Base-by-base conservation (phyloP, 1,140 invertebrate species). In the Eupristina koningsbergeri region DNA sequence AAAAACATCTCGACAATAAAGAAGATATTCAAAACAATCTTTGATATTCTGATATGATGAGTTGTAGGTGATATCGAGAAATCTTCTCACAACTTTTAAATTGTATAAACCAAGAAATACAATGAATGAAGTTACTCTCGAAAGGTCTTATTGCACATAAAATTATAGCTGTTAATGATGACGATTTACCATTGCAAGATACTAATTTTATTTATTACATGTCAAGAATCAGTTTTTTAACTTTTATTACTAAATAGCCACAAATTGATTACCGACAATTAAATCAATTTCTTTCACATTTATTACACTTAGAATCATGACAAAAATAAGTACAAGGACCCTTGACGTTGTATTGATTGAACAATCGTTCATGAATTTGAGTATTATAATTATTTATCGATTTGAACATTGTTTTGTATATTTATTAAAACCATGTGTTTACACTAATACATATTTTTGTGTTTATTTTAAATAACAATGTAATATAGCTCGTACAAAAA, bases 61-160 rank as follows among this genome's bases (percentile, higher is more conserved):
- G 34, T 17, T 36, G 53, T 81, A 47, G 71, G 71, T 75, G 31
- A 58, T 53, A 22, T 0, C n/a, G 26, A 3, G n/a, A 76, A 31
- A 63, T 75, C 75, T 81, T 81, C 80, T 17, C 80, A 81, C 71
- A 73, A 39, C 58, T 81, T 31, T 36, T 41, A 19, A 71, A 71
- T 41, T n/a, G n/a, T n/a, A n/a, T n/a, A n/a, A n/a, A 41, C 34
- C 6, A 45, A 77, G 11, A 9, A 31, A 58, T 2, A 26, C 19
- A 26, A 58, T 26, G 19, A 58, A 26, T 58, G 19, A 58, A 58
- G 26, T 58, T 3, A 26, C 22, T 26, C 53, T 58, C 26, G 22
- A 26, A 58, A 58, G 22, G 53, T 22, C 3, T 58, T 26, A 58
- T 26, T 58, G 22, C 26, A 9, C 26, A 22, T 26, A 9, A 26